These are phyloP conservation scores for Clanis bilineata DNA, from an alignment of 2,888 invertebrate genomes.

Conservation along the genomic window DNA sequence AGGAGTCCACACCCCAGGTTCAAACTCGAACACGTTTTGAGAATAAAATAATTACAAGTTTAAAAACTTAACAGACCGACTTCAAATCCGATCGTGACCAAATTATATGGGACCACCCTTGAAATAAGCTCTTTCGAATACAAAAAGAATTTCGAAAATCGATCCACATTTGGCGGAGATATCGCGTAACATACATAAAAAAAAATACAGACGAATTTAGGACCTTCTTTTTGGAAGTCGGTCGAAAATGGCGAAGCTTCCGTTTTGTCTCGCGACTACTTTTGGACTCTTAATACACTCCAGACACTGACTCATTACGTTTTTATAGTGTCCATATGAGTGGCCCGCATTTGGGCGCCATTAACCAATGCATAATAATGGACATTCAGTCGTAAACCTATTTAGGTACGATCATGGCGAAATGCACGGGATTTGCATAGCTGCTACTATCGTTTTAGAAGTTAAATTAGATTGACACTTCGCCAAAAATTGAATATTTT, in stretches of 20 bases:
- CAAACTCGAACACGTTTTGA: too few species aligned
- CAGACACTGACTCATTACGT: background rate
- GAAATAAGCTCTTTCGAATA: too few species aligned
- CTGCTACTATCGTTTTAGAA: background rate
- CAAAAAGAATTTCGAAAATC: too few species aligned
- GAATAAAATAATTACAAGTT: too few species aligned
- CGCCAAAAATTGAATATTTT: background rate
- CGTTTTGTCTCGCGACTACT: background rate
- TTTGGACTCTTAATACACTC: background rate
- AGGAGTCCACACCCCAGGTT: too few species aligned
- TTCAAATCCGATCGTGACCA: too few species aligned
- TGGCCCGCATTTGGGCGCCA: background rate
- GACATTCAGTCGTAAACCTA: conserved; percentile 2
- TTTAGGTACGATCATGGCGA: background rate
- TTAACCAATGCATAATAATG: background rate
- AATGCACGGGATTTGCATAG: background rate
- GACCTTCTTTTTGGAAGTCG: too few species aligned
- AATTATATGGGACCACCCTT: too few species aligned
- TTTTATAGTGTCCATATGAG: conserved; percentile 6
- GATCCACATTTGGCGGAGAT: too few species aligned
- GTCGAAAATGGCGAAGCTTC: background rate
- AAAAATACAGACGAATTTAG: too few species aligned
- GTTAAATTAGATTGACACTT: background rate
- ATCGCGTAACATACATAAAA: too few species aligned
- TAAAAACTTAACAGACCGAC: too few species aligned